Conservation (phyloP, 2,797 vertebrate genomes). For the Australoheros facetus region DNA sequence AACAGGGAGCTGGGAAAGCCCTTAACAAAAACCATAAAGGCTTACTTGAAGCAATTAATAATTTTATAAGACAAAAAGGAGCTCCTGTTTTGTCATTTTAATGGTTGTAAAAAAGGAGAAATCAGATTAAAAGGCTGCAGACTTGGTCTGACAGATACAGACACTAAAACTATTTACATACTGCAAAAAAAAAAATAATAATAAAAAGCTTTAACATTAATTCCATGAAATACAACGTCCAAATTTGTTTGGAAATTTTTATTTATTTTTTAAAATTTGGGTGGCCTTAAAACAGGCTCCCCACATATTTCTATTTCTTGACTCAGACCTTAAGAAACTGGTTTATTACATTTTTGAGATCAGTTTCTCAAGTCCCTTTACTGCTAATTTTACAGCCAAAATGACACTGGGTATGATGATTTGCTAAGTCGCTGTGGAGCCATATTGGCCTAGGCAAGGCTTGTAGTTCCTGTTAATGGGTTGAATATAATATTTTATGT, state of each 20-base stretch:
- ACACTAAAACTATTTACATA: no score
- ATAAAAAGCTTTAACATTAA: not conserved
- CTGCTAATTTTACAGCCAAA: constrained; percentile 70
- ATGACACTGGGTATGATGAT: constrained; percentile 69
- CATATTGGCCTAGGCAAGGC: constrained; percentile 74
- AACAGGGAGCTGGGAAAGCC: constrained; percentile 62
- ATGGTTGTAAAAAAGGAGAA: not conserved
- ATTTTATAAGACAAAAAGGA: constrained; percentile 8
- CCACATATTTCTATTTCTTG: constrained; percentile 22
- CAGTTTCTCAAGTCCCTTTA: constrained; percentile 65
- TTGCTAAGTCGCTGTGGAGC: constrained; percentile 71
- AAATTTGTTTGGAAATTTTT: not conserved
- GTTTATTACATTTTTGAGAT: constrained; percentile 54
- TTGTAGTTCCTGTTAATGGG: constrained; percentile 75
- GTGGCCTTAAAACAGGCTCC: constrained; percentile 17
- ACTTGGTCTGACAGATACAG: not conserved
- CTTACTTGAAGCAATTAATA: constrained; percentile 20
- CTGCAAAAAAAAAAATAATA: no score
- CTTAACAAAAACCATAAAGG: constrained; percentile 44
- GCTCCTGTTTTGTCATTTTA: not conserved
- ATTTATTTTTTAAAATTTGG: not conserved
- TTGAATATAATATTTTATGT: constrained; percentile 80
- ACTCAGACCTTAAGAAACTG: constrained; percentile 38
- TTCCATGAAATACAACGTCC: not conserved
- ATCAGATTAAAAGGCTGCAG: not conserved